A percentile compares a stretch with the other conserved stretches of the same genome.
phyloP scores from a whole-genome alignment of 2,797 vertebrate genomes.

The Pantherophis alleghaniensis region DNA sequence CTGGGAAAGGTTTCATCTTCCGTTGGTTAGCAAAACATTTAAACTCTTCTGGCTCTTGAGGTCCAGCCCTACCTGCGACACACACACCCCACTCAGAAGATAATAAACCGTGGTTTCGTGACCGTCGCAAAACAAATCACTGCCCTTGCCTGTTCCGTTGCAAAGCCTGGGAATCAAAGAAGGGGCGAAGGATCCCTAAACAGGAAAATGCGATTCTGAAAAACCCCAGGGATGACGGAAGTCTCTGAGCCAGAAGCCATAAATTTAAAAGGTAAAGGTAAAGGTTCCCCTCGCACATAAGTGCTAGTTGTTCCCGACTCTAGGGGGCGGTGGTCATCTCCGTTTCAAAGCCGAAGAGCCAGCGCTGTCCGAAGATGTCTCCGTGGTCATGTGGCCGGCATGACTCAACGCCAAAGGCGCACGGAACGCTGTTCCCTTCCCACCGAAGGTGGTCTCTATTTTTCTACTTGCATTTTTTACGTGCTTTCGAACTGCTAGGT shows the following conservation, averaged over 20 bases:
- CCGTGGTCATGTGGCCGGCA: too few species aligned
- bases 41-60: not conserved
- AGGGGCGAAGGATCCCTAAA: not conserved
- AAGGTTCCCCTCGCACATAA: fast-evolving
- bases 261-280: too few species aligned
- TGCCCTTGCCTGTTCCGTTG: not conserved
- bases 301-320: too few species aligned
- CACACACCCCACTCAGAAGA: not conserved
- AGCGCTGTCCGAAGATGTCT: too few species aligned
- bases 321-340: too few species aligned
- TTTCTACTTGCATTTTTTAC: too few species aligned
- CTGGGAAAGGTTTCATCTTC: not conserved
- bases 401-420: too few species aligned
- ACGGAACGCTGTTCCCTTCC: too few species aligned
- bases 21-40: not conserved
- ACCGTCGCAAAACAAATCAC: not conserved
- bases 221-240: not conserved
- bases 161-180: not conserved
- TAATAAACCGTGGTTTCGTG: not conserved
- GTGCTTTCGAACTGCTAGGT: too few species aligned
- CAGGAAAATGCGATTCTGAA: not conserved
- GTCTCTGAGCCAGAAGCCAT: not conserved
- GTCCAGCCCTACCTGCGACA: not conserved
- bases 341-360: too few species aligned
- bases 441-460: too few species aligned